These are phyloP conservation scores for Choristoneura fumiferana DNA, from an alignment of 1,140 invertebrate species.

Conservation along the genomic window DNA sequence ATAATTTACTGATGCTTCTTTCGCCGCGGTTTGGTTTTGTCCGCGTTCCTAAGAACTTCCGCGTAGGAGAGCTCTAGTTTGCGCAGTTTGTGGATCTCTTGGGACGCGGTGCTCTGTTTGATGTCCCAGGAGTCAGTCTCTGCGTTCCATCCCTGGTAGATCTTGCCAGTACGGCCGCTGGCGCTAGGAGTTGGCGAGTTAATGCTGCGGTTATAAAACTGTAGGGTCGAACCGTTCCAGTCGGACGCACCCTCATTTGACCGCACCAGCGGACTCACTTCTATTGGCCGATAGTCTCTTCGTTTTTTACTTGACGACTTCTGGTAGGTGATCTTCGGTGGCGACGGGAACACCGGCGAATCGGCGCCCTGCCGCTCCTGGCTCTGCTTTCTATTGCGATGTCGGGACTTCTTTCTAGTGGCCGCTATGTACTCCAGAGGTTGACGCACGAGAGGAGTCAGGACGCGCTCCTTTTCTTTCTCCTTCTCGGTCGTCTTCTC, in stretches of 20 bases:
- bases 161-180: slow-evolving; percentile 70
- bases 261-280: slow-evolving; percentile 65
- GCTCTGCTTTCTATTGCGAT: slow-evolving; percentile 80
- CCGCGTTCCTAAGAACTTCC: slow-evolving; percentile 86
- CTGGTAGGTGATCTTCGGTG: slow-evolving; percentile 79
- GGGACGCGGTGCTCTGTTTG: slow-evolving; percentile 86
- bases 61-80: slow-evolving; percentile 90
- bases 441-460: slow-evolving; percentile 81
- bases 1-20: slow-evolving; percentile 72
- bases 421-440: slow-evolving; percentile 83
- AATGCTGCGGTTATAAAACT: slow-evolving; percentile 81
- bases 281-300: slow-evolving; percentile 77
- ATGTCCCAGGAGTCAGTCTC: slow-evolving; percentile 80
- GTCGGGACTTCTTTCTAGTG: slow-evolving; percentile 82
- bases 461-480: slow-evolving; percentile 62
- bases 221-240: slow-evolving; percentile 83
- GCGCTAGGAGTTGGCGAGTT: slow-evolving; percentile 77
- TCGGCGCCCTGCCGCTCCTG: slow-evolving; percentile 80
- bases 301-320: slow-evolving; percentile 79
- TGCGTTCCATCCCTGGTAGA: slow-evolving; percentile 74
- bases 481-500: slow-evolving; percentile 53
- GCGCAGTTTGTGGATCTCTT: slow-evolving; percentile 88
- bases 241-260: slow-evolving; percentile 54
- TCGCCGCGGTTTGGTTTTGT: slow-evolving; percentile 76
- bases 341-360: slow-evolving; percentile 80